These are phyloP conservation scores for Oreochromis spilurus DNA, from an alignment of 2,113 vertebrate genomes.

Conservation along the genomic window DNA sequence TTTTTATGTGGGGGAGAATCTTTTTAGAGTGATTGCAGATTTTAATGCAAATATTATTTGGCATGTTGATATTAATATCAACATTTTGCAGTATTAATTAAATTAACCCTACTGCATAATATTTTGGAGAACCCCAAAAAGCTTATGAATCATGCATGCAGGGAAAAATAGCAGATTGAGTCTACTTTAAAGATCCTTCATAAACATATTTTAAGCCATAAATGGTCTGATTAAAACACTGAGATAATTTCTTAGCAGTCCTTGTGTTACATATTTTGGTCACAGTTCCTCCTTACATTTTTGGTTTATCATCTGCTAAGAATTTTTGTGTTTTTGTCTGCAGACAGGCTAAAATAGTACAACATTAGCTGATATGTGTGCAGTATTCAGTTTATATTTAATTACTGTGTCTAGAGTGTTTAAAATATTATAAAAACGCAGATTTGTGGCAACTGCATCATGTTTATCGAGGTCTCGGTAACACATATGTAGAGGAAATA, in stretches of 20 bases:
- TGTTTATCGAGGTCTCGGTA: neutral
- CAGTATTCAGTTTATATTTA: neutral
- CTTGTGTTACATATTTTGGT: neutral
- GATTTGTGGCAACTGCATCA: neutral
- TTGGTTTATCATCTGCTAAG: neutral
- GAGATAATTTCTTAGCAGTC: neutral
- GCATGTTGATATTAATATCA: neutral
- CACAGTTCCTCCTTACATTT: neutral
- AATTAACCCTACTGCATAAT: neutral
- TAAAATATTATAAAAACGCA: neutral
- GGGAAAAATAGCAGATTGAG: neutral
- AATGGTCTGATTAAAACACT: neutral
- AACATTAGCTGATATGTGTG: neutral
- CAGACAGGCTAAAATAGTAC: neutral
- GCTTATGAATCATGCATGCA: neutral
- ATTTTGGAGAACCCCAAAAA: neutral
- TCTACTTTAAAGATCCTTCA: neutral
- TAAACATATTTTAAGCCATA: neutral
- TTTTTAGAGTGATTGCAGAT: neutral
- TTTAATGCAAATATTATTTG: neutral
- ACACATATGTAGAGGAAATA: neutral
- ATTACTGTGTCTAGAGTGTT: neutral
- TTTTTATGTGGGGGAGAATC: rapidly evolving
- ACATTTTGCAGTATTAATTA: neutral
- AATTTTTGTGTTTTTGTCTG: neutral